Percentiles rank a stretch among this genome's conserved stretches.
Evolutionary conservation across 2,888 invertebrate genomes (phyloP).

Genomic region (Theretra japonica): DNA sequence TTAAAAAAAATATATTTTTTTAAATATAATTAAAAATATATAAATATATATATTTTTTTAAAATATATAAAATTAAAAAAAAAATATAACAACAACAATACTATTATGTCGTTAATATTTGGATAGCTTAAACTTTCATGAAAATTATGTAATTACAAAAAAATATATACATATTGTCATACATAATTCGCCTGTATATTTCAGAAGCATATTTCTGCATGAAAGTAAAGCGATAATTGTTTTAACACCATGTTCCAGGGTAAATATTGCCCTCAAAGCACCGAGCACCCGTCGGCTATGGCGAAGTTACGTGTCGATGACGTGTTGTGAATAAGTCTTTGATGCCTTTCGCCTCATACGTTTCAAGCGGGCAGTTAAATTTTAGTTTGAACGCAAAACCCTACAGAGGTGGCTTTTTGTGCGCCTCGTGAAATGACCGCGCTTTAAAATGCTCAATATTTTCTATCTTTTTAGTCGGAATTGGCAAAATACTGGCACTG

Average conservation of each 20-base stretch:
- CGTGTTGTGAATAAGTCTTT: conserved; percentile 73
- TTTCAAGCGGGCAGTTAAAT: conserved; percentile 71
- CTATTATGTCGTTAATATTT: too few relatives aligned
- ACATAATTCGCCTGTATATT: background rate
- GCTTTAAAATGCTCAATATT: background rate
- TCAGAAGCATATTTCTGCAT: background rate
- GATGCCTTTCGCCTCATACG: conserved; percentile 74
- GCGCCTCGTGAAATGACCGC: background rate
- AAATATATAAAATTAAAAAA: too few relatives aligned
- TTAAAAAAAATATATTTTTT: too few relatives aligned
- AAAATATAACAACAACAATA: too few relatives aligned
- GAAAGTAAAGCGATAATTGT: conserved; percentile 5
- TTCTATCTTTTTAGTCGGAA: background rate
- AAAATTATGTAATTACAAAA: too few relatives aligned
- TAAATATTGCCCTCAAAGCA: conserved; percentile 24
- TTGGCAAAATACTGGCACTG: background rate
- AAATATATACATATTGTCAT: too few relatives aligned
- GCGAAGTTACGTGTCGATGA: conserved; percentile 71
- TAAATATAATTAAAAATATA: too few relatives aligned
- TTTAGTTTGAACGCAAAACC: conserved; percentile 63
- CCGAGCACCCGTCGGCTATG: conserved; percentile 46
- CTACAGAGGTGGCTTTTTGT: conserved; percentile 32
- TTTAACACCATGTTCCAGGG: background rate
- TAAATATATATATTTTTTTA: too few relatives aligned
- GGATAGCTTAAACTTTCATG: too few relatives aligned